Evolutionary conservation across 2,888 invertebrate genomes (phyloP).

Genomic region (Dugesia japonica): DNA sequence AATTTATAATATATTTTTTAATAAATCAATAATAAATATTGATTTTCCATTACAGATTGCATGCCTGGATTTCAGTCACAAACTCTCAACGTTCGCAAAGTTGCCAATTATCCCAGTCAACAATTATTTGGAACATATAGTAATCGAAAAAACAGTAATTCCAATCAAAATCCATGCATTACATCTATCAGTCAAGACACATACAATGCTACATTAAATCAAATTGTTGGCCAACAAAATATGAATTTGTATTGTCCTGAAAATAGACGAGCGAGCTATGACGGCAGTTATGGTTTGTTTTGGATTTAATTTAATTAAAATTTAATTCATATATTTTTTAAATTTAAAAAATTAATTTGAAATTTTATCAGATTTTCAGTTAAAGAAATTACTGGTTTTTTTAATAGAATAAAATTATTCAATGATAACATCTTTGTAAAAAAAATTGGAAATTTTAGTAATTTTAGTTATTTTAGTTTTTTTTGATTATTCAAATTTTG

Average conservation of each 20-base stretch:
- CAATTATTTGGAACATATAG: constrained; percentile 6
- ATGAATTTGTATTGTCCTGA: not conserved
- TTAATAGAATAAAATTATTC: no score
- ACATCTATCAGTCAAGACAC: not conserved
- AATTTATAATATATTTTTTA: no score
- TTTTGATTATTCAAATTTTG: no score
- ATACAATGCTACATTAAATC: not conserved
- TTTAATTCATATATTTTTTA: no score
- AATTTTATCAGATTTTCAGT: no score
- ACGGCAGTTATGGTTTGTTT: not conserved
- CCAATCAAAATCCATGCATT: not conserved
- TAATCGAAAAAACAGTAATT: not conserved
- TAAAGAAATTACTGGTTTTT: no score
- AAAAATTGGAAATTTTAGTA: no score
- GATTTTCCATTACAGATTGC: not conserved
- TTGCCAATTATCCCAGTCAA: not conserved
- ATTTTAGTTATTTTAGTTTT: no score
- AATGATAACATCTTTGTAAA: no score
- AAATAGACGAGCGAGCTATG: not conserved
- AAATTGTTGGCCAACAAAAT: not conserved
- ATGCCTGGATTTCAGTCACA: not conserved
- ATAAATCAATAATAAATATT: no score
- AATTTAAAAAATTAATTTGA: no score
- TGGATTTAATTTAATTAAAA: no score
- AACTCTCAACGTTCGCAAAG: not conserved